Base-by-base conservation (phyloP, 2,888 invertebrate species). In the Uloborus plumipes region DNA sequence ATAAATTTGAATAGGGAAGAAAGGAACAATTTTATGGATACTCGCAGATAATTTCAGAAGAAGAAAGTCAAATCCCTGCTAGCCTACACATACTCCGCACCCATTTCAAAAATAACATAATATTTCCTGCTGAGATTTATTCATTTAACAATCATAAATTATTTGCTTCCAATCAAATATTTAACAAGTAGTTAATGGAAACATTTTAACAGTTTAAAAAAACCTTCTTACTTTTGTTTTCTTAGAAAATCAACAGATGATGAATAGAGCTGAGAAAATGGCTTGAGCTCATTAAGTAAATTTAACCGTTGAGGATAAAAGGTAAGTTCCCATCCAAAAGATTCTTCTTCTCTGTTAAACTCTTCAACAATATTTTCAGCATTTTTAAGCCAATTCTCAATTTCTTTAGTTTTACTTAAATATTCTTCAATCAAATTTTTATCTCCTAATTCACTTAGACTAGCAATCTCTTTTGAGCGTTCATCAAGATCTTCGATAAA, bases 291-390 rank as follows among this genome's bases (percentile, higher is more conserved):
- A 87, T 96, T 96, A 84, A 94, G 88, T 69, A 91, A 88, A 87
- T 90, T 88, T 89, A 95, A 95, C 84, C 97, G 91, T 84, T 94
- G 91, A 0, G 97, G 96, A 90, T 98, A 98, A 86, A 94, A 93
- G 0, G 97, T 95, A 13, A 93, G 88, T 87, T 96, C 94, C 93
- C 94, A 97, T 15, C 94, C 95, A 88, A 94, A 98, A 20, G 96
- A 92, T 49, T 92, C 90, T 88, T 98, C 98, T 88, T 98, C 98
- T 88, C 93, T 94, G 88, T 98, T 98, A 87, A 98, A 96, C 82
- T 93, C 92, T 87, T 96, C 95, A 84, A 97, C 95, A 83, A 92
- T 93, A 64, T 92, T 91, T 89, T 95, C 92, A 4, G 96, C 97
- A 4, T 90, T 89, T 64, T 93, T 90, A 83, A 96, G 90, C 88